Percentiles rank a stretch among this genome's conserved stretches.
phyloP scores from a whole-genome alignment of 2,888 invertebrate species.

The Resseliella maxima region DNA sequence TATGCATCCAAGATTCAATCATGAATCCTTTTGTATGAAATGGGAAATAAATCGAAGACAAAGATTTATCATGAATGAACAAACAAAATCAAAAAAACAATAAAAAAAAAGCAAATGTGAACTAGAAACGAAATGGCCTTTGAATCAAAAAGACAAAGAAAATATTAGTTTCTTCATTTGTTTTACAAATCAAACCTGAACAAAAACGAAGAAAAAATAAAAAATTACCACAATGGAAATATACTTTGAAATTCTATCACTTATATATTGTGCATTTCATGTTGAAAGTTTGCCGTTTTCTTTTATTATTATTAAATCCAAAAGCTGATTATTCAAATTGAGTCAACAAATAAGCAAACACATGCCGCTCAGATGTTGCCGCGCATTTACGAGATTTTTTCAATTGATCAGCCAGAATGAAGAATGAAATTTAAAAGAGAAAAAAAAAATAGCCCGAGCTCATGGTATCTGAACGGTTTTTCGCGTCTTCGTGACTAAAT shows the following conservation, averaged over 20 bases:
- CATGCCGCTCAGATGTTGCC: conserved; percentile 48
- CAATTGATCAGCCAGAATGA: background rate
- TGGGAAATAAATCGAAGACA: too few relatives aligned
- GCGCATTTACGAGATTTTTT: background rate
- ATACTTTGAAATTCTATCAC: conserved; percentile 1
- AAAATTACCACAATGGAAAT: background rate
- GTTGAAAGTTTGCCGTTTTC: background rate
- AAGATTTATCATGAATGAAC: too few relatives aligned
- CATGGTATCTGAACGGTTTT: background rate
- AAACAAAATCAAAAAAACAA: too few relatives aligned
- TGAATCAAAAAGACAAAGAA: too few relatives aligned
- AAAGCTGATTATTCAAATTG: conserved; percentile 49
- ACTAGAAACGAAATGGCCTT: too few relatives aligned
- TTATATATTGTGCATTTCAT: conserved; percentile 25
- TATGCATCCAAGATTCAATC: too few relatives aligned
- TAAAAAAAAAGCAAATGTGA: too few relatives aligned
- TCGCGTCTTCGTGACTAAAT: conserved; percentile 43
- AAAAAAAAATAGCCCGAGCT: background rate
- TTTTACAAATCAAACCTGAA: background rate
- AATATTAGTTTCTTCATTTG: background rate
- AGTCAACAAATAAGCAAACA: conserved; percentile 41
- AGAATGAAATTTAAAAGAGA: background rate
- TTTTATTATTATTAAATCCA: conserved; percentile 38
- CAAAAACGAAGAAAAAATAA: too few relatives aligned
- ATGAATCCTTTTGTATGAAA: background rate